Conservation (phyloP, 2,113 vertebrate species). For the Numenius arquata region DNA sequence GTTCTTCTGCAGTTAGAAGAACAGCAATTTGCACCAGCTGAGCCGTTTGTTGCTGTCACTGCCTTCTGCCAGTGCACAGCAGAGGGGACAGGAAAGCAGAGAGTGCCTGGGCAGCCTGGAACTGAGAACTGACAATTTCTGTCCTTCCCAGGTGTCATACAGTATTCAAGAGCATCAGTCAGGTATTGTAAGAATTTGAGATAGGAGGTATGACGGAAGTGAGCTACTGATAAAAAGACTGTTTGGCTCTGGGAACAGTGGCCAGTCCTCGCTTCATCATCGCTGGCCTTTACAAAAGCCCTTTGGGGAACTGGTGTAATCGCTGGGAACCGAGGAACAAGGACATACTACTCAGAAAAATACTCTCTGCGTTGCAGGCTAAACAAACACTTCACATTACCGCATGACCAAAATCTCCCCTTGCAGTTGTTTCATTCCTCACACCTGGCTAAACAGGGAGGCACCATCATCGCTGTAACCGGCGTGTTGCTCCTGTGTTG, state of each 20-base stretch:
- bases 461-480: background rate
- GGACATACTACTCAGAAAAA: background rate
- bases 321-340: background rate
- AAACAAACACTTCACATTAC: conserved; percentile 33
- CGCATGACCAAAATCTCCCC: background rate
- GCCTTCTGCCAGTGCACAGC: background rate
- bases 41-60: background rate
- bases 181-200: background rate
- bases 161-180: background rate
- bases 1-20: background rate
- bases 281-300: background rate
- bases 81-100: background rate
- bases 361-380: background rate
- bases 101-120: background rate
- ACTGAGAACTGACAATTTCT: background rate
- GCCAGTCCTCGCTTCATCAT: background rate
- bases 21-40: background rate
- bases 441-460: background rate
- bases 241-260: background rate
- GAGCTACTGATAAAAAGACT: background rate
- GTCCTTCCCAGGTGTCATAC: background rate
- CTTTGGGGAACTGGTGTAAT: background rate
- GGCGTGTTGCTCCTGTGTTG: background rate
- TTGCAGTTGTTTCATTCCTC: background rate
- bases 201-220: background rate